Base-by-base conservation (phyloP, 2,888 invertebrate genomes). In the Aproaerema taeniolella region DNA sequence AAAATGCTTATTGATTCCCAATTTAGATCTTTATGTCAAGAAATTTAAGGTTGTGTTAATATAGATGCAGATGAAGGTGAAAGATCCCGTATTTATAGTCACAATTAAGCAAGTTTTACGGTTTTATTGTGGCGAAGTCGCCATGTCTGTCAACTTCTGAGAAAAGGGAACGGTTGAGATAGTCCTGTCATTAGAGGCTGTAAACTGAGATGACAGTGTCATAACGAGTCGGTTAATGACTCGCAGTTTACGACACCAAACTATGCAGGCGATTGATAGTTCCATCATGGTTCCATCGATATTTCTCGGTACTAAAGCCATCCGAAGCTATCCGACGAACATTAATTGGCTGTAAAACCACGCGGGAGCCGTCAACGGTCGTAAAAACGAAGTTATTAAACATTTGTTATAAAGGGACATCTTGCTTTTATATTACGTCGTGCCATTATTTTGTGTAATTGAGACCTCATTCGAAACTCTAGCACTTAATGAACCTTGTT, bases 91-190 rank as follows among this genome's bases (percentile, higher is more conserved):
- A 57, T 79, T 81, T 81, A 81, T 59, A 66, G 62, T 59, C 57
- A 72, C 75, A 77, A 81, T 81, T 68, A 74, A 68, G 64, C 69
- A 65, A 62, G 70, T 73, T 82, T 80, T 82, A 82, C 74, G 61
- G 63, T 67, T 82, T 81, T 80, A 82, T 80, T 65, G 67, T 58
- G 53, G 63, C 50, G 43, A 48, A 55, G 61, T 57, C 55, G 61
- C 60, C 55, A 55, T 57, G 54, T 60, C 67, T 80, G 82, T 81
- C 81, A 79, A 79, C 82, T 83, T 83, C 83, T 73, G 66, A 69
- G 82, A 83, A 82, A 51, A 50, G 52, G 44, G 53, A 57, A 58
- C 53, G 60, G 46, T 53, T 50, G 50, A 43, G 44, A 38, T 30
- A 43, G 48, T 52, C 61, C 61, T 77, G 78, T 80, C 77, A 83